phyloP scores from a whole-genome alignment of 2,797 vertebrate species.

The Neomorphus geoffroyi region DNA sequence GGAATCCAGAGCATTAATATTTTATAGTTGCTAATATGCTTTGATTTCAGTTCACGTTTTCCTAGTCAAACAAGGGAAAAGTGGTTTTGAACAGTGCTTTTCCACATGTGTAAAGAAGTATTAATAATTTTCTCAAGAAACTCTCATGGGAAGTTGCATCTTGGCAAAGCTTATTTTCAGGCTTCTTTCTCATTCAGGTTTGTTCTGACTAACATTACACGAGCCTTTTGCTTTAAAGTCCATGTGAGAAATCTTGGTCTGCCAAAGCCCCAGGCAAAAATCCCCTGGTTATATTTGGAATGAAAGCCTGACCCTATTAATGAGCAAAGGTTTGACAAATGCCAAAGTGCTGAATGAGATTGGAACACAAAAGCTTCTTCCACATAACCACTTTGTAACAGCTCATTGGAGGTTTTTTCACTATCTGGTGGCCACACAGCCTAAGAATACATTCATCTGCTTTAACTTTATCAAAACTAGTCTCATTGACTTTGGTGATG shows the following conservation, averaged over 20 bases:
- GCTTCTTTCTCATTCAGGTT: not conserved
- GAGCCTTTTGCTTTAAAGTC: conserved; percentile 13
- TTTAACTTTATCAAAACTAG: not conserved
- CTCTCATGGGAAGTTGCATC: not conserved
- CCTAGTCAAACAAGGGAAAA: not conserved
- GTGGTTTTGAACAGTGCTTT: conserved; percentile 17
- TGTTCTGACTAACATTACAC: not conserved
- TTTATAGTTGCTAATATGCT: not conserved
- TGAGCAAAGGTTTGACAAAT: conserved; percentile 8
- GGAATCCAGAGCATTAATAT: conserved; percentile 23
- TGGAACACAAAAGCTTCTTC: not conserved
- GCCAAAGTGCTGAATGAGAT: not conserved
- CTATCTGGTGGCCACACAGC: not conserved
- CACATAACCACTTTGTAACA: not conserved
- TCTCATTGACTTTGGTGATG: not conserved
- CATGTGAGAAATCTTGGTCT: not conserved
- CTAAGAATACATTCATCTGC: not conserved
- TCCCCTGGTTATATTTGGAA: not conserved
- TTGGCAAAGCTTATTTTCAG: not conserved
- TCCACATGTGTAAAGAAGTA: conserved; percentile 2
- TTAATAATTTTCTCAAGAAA: not conserved
- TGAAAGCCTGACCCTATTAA: not conserved
- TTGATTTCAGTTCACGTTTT: conserved; percentile 3
- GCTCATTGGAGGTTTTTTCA: not conserved
- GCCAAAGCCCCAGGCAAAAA: not conserved